These are phyloP conservation scores for Lochmaea capreae DNA, from an alignment of 2,888 invertebrate species.

Conservation along the genomic window DNA sequence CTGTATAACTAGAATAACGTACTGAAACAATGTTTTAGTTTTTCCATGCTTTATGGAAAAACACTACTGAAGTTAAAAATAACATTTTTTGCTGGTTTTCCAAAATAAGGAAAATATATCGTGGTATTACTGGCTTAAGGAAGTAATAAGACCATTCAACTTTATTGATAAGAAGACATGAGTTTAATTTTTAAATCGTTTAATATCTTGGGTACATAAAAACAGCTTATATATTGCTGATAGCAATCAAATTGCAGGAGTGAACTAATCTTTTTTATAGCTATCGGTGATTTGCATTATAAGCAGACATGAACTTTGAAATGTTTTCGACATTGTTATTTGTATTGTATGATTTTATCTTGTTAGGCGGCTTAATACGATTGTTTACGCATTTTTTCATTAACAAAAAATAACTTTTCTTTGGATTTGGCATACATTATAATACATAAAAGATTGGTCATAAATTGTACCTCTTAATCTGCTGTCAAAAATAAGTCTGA, in stretches of 20 bases:
- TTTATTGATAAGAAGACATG: not conserved
- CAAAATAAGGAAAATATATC: not conserved
- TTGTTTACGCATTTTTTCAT: not conserved
- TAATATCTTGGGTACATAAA: not conserved
- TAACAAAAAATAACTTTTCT: no score
- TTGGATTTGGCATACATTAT: no score
- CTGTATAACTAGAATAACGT: no score
- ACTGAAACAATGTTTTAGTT: not conserved
- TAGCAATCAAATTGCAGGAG: not conserved
- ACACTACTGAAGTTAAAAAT: no score
- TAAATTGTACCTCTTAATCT: no score
- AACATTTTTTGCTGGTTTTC: not conserved
- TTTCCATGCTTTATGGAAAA: no score
- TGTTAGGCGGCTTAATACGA: not conserved
- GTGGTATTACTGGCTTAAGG: not conserved
- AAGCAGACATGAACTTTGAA: not conserved
- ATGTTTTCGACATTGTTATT: not conserved
- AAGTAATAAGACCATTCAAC: not conserved
- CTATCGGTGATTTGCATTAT: not conserved
- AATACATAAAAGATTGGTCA: no score
- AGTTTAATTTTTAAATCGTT: not conserved
- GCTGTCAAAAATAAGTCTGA: no score
- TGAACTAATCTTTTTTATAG: not conserved
- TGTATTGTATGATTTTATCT: not conserved
- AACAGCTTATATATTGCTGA: not conserved